Evolutionary conservation across 2,113 vertebrate genomes (phyloP), one percentile per base, ranked within the genome.

Genomic region (Mugil cephalus): DNA sequence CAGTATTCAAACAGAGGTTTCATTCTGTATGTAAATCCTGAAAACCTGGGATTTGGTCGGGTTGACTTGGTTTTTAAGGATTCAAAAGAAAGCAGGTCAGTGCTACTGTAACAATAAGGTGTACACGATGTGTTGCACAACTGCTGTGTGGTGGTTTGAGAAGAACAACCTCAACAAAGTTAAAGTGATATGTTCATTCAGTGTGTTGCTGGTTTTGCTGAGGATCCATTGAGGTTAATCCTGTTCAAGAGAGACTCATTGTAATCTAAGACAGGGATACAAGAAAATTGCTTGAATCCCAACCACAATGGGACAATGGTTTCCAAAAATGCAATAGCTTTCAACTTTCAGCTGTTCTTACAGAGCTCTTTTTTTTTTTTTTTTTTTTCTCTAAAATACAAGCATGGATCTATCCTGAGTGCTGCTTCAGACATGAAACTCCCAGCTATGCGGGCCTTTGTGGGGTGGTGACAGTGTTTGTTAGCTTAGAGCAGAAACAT

Each of bases 1-100:
- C 9, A 74, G 63, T 63, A 69, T 74, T 88, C 67, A 64, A 71
- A 77, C 60, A 69, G 76, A 74, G 71, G 53, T 76, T 86, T 77
- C 70, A 68, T 83, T 74, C 60, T 68, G 36, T 54, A 80, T 82
- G 70, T 73, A 79, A 89, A 86, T 69, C 78, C 69, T 53, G 42
- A 38, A 75, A 86, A 81, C 18, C 70, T 67, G 36, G 0, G 35
- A 77, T 67, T 80, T 59, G 30, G 45, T 79, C 6, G 40, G n/a
- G 38, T 72, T 42, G 56, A 73, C 48, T 79, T 67, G 52, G 18
- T 86, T 87, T 39, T 75, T n/a, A 55, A 69, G 70, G 47, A 80
- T 80, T 84, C 19, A 58, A 66, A 59, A 64, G 54, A 73, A 67
- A 71, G 18, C 35, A 24, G 65, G 52, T 68, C 52, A 68, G 12